Percentiles rank a stretch among this genome's conserved stretches.
These are phyloP conservation scores for Capromys pilorides DNA, from an alignment of 2,797 vertebrate species.

Conservation along the genomic window DNA sequence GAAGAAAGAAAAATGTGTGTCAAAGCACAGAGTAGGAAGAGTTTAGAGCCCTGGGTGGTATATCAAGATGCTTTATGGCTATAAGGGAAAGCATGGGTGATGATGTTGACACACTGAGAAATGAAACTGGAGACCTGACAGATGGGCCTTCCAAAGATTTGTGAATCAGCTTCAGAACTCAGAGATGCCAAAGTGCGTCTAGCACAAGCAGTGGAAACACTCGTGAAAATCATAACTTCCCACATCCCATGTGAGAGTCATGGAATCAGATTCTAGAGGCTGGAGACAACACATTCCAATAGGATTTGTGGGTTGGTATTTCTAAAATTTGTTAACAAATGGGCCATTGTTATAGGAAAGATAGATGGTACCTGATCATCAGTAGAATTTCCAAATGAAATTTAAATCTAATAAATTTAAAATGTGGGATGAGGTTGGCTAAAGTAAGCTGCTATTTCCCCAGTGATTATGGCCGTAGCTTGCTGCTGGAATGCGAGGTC, in stretches of 20 bases:
- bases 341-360: background rate
- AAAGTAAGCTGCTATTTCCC: background rate
- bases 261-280: background rate
- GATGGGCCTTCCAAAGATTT: background rate
- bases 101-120: background rate
- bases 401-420: conserved; percentile 7
- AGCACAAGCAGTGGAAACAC: background rate
- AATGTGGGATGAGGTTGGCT: background rate
- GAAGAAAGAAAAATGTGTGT: background rate
- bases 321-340: conserved; percentile 15
- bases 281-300: background rate
- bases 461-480: background rate
- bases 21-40: conserved; percentile 25
- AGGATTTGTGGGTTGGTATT: background rate
- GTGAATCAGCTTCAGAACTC: background rate
- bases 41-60: background rate
- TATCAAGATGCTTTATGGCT: background rate
- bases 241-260: background rate
- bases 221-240: background rate
- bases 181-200: background rate
- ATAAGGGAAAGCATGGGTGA: background rate
- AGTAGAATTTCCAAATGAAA: conserved; percentile 2
- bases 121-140: background rate
- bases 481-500: too few species aligned
- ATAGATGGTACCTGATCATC: background rate